Conservation (phyloP, 92 coral and sea anemone genomes). For the Parazoanthus atlanticus region DNA sequence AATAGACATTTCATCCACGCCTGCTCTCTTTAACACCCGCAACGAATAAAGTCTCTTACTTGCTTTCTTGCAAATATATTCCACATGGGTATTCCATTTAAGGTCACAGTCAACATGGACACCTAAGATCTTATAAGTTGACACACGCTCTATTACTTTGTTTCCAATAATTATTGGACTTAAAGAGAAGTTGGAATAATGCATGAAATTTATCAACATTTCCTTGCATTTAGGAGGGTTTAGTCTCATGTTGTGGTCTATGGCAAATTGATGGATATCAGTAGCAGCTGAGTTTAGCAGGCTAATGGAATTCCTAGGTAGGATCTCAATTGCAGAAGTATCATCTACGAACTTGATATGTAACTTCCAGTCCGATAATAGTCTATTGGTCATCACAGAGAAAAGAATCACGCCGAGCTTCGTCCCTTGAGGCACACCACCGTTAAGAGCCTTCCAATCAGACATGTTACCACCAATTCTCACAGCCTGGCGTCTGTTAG, state of each 20-base stretch:
- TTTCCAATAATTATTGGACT: slow-evolving; percentile 45
- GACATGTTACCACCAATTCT: slow-evolving; percentile 47
- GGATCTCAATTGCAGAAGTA: slow-evolving; percentile 48
- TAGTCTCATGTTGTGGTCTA: slow-evolving; percentile 32
- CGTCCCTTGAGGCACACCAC: slow-evolving; percentile 54
- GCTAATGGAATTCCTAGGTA: slow-evolving; percentile 53
- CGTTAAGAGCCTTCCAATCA: slow-evolving; percentile 49
- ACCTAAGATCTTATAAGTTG: slow-evolving; percentile 54
- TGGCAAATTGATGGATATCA: slow-evolving; percentile 45
- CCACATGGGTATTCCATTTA: slow-evolving; percentile 53
- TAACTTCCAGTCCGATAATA: slow-evolving; percentile 40
- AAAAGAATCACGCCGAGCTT: slow-evolving; percentile 45
- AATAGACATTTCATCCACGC: slow-evolving; percentile 22
- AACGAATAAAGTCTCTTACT: slow-evolving; percentile 45
- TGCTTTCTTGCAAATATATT: slow-evolving; percentile 45
- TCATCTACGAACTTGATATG: slow-evolving; percentile 46
- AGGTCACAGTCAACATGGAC: slow-evolving; percentile 47
- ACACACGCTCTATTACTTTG: slow-evolving; percentile 60
- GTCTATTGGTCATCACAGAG: slow-evolving; percentile 28
- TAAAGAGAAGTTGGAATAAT: slow-evolving; percentile 19
- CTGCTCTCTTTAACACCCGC: slow-evolving; percentile 37
- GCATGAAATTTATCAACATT: slow-evolving; percentile 38
- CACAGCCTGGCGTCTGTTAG: slow-evolving; percentile 55
- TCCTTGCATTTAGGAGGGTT: slow-evolving; percentile 54
- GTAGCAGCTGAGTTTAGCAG: slow-evolving; percentile 18